phyloP scores from a whole-genome alignment of 2,888 invertebrate genomes.

The Harpalus rufipes region DNA sequence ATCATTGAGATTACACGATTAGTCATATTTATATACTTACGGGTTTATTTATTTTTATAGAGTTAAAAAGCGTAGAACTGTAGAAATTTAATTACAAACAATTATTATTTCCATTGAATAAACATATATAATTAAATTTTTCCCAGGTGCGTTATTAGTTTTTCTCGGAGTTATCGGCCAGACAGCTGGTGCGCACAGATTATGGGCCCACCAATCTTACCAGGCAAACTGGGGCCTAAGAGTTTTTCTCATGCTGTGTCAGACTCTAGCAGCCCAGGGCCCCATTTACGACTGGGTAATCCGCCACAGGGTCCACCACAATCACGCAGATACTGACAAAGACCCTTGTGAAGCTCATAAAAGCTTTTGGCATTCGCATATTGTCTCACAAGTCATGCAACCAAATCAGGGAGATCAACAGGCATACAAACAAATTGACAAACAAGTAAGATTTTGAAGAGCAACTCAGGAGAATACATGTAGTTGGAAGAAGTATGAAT shows the following conservation, averaged over 20 bases:
- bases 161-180: slow-evolving; percentile 86
- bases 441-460: too few relatives aligned
- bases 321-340: slow-evolving; percentile 85
- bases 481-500: too few relatives aligned
- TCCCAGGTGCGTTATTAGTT: slow-evolving; percentile 82
- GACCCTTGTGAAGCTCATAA: slow-evolving; percentile 90
- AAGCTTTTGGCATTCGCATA: slow-evolving; percentile 90
- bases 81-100: not conserved
- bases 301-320: slow-evolving; percentile 90
- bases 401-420: not conserved
- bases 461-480: too few relatives aligned
- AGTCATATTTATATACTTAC: not conserved
- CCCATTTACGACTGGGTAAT: slow-evolving; percentile 91
- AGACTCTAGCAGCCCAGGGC: slow-evolving; percentile 93
- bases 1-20: not conserved
- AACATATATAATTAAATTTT: slow-evolving; percentile 45
- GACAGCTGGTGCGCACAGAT: slow-evolving; percentile 94
- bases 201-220: slow-evolving; percentile 95
- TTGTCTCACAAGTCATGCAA: slow-evolving; percentile 82
- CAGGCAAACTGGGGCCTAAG: slow-evolving; percentile 86
- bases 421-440: slow-evolving; percentile 14
- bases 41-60: not conserved
- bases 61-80: slow-evolving; percentile 3
- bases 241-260: slow-evolving; percentile 88
- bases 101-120: not conserved